These are phyloP conservation scores for Nomia melanderi DNA, from an alignment of 1,140 invertebrate species.

Conservation along the genomic window DNA sequence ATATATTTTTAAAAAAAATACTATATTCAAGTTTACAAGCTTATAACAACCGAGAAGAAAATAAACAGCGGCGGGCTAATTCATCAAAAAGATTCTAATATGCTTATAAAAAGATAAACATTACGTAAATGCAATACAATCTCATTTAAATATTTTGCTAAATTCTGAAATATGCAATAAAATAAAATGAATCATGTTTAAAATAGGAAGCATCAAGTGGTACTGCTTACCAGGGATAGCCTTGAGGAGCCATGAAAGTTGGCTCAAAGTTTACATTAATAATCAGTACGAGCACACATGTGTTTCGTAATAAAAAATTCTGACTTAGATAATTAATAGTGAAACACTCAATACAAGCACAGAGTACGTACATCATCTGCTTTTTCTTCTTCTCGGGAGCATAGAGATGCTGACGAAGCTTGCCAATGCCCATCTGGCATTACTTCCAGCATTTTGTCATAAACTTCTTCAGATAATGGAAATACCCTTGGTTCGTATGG, in stretches of 20 bases:
- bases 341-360: slow-evolving; percentile 47
- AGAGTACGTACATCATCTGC: slow-evolving; percentile 69
- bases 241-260: slow-evolving; percentile 68
- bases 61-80: slow-evolving; percentile 54
- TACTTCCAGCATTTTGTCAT: slow-evolving; percentile 85
- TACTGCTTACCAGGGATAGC: slow-evolving; percentile 65
- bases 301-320: slow-evolving; percentile 55
- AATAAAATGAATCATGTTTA: slow-evolving; percentile 58
- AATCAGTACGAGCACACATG: slow-evolving; percentile 59
- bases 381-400: slow-evolving; percentile 81
- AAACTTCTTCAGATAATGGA: slow-evolving; percentile 87
- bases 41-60: slow-evolving; percentile 55
- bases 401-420: slow-evolving; percentile 83
- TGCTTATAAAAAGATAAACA: slow-evolving; percentile 44
- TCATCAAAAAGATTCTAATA: slow-evolving; percentile 44
- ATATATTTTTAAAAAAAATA: too few relatives aligned
- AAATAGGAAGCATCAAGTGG: slow-evolving; percentile 61
- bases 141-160: slow-evolving; percentile 50
- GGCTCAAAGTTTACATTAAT: slow-evolving; percentile 68
- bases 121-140: slow-evolving; percentile 33
- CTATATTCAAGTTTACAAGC: slow-evolving; percentile 53
- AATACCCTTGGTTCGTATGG: slow-evolving; percentile 89
- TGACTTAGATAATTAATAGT: slow-evolving; percentile 55
- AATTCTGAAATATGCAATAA: slow-evolving; percentile 42
- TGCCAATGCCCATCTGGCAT: slow-evolving; percentile 86